A percentile compares a stretch with the other conserved stretches of the same genome.
These are phyloP conservation scores for Andrena fulva DNA, from an alignment of 2,888 invertebrate genomes.

Conservation along the genomic window DNA sequence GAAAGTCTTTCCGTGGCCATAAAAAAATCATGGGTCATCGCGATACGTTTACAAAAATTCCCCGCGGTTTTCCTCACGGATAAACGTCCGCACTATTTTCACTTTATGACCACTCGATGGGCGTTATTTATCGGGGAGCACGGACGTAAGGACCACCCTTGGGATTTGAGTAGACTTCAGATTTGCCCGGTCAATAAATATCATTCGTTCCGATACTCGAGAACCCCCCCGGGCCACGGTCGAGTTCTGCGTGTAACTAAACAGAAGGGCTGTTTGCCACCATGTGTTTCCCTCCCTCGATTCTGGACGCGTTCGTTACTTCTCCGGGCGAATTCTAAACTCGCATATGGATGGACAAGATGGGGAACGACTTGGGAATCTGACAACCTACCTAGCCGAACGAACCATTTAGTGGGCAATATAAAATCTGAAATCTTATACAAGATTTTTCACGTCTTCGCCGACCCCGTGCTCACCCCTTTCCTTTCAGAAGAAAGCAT, in stretches of 20 bases:
- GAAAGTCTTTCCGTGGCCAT: slow-evolving; percentile 39
- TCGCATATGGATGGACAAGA: neutral
- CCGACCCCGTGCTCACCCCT: slow-evolving; percentile 35
- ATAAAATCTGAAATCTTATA: too few species aligned
- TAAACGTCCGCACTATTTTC: slow-evolving; percentile 75
- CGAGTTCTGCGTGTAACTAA: slow-evolving; percentile 76
- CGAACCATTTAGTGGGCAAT: too few species aligned
- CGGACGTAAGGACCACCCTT: slow-evolving; percentile 80
- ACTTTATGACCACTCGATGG: slow-evolving; percentile 75
- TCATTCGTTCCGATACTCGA: slow-evolving; percentile 85
- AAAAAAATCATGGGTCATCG: slow-evolving; percentile 63
- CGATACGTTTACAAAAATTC: slow-evolving; percentile 45
- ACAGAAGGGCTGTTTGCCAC: slow-evolving; percentile 72
- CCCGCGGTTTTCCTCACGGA: slow-evolving; percentile 49
- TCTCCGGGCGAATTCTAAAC: neutral
- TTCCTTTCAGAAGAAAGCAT: slow-evolving; percentile 46
- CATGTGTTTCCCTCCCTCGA: slow-evolving; percentile 73
- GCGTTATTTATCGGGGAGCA: slow-evolving; percentile 79
- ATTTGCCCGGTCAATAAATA: slow-evolving; percentile 84
- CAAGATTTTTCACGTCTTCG: slow-evolving; percentile 16
- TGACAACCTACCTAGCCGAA: too few species aligned
- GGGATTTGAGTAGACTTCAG: slow-evolving; percentile 81
- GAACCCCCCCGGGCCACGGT: slow-evolving; percentile 66
- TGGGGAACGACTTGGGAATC: neutral
- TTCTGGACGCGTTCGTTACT: slow-evolving; percentile 44